Conservation (phyloP, 37 sponge, comb jelly and placozoan species). For the Theonella swinhoei region DNA sequence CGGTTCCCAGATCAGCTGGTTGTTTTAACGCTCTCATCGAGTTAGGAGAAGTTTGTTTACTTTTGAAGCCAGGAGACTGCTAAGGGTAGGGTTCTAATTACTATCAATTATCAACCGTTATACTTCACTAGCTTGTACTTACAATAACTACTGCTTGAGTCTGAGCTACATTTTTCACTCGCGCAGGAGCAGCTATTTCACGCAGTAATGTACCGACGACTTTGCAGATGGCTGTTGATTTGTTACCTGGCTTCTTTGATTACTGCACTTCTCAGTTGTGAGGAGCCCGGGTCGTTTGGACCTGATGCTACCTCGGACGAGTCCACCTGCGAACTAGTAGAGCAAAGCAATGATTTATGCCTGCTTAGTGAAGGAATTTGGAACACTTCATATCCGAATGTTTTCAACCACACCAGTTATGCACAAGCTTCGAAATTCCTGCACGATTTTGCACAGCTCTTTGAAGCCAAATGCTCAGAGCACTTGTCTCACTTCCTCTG, state of each 20-base stretch:
- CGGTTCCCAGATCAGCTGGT: too few relatives aligned
- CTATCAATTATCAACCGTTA: too few relatives aligned
- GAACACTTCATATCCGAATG: conserved; percentile 19
- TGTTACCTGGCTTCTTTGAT: not conserved
- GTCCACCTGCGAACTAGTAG: not conserved
- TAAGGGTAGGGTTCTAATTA: not conserved
- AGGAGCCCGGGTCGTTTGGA: not conserved
- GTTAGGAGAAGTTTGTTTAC: not conserved
- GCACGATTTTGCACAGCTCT: too few relatives aligned
- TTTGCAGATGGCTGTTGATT: not conserved
- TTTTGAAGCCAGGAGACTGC: not conserved
- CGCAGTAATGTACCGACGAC: too few relatives aligned
- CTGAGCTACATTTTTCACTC: too few relatives aligned
- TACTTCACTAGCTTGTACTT: too few relatives aligned
- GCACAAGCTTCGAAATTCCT: not conserved
- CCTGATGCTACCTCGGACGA: not conserved
- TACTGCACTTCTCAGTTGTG: not conserved
- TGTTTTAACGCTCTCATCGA: too few relatives aligned
- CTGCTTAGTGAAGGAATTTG: not conserved
- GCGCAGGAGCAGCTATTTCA: too few relatives aligned
- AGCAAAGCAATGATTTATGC: not conserved
- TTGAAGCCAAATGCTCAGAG: too few relatives aligned
- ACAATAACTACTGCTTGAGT: too few relatives aligned
- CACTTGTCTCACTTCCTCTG: conserved; percentile 26
- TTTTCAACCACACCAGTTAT: conserved; percentile 12